Evolutionary conservation across 2,113 vertebrate genomes (phyloP).

Genomic region (Psilopsiagon aurifrons): DNA sequence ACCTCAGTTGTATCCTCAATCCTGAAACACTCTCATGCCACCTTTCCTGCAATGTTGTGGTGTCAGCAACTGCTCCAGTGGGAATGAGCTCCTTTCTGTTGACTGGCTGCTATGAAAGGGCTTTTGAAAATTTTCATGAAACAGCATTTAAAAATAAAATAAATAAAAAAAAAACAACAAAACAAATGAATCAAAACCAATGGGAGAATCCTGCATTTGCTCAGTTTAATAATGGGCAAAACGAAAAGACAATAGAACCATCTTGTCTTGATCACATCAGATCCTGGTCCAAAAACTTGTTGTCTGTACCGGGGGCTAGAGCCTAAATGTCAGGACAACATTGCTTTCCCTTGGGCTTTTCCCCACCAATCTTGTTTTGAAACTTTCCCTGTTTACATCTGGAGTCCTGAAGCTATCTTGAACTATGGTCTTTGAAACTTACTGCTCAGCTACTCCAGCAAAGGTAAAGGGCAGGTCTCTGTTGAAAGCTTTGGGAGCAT

Average conservation of each 20-base stretch:
- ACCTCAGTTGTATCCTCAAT: not conserved
- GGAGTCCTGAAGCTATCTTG: not conserved
- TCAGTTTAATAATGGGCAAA: not conserved
- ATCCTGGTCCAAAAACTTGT: fast-evolving
- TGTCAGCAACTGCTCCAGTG: not conserved
- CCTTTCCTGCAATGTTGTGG: not conserved
- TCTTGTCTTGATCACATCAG: not conserved
- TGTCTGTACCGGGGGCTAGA: not conserved
- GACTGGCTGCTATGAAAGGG: not conserved
- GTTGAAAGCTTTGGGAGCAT: not conserved
- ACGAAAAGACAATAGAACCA: not conserved
- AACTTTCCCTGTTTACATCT: not conserved
- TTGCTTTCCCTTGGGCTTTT: not conserved
- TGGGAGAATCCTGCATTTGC: not conserved
- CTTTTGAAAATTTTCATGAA: not conserved
- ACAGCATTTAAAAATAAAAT: not conserved
- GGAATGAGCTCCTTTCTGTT: not conserved
- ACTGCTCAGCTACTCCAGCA: not conserved
- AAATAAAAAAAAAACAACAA: fast-evolving
- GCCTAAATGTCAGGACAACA: not conserved
- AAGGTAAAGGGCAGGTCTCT: not conserved
- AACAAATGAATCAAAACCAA: not conserved
- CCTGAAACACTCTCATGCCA: not conserved
- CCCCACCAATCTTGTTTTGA: not conserved
- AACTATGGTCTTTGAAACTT: not conserved